These are phyloP conservation scores for Hyppa rectilinea DNA, from an alignment of 2,888 invertebrate species.

Conservation along the genomic window DNA sequence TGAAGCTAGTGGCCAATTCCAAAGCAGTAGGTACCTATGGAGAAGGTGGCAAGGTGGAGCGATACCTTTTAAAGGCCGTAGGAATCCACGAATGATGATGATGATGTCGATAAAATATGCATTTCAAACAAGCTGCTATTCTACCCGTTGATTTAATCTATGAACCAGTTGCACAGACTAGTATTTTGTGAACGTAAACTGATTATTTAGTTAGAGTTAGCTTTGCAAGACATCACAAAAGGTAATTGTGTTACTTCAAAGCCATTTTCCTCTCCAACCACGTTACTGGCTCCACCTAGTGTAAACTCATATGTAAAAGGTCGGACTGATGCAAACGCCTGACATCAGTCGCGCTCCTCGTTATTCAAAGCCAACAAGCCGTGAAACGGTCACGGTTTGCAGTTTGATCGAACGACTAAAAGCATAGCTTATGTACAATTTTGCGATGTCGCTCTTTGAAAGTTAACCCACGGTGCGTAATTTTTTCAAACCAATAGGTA, in stretches of 20 bases:
- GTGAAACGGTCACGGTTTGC: constrained; percentile 63
- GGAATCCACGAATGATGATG: not conserved
- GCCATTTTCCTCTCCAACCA: constrained; percentile 25
- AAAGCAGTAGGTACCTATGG: no score
- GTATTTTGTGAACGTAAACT: not conserved
- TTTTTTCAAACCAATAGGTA: not conserved
- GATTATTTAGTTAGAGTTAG: no score
- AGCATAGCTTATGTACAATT: constrained; percentile 27
- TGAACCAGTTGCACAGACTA: not conserved
- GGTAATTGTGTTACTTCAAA: no score
- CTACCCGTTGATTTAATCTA: not conserved
- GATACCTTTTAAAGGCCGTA: no score
- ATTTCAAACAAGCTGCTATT: not conserved
- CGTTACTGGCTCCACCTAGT: constrained; percentile 37
- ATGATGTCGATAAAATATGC: not conserved
- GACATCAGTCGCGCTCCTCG: constrained; percentile 47
- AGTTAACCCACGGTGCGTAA: not conserved
- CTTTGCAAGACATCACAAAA: no score
- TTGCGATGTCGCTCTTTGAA: not conserved
- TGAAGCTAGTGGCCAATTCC: no score
- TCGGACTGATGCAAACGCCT: constrained; percentile 40
- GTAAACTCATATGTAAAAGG: constrained; percentile 51
- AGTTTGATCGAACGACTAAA: constrained; percentile 64
- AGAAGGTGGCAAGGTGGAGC: no score
- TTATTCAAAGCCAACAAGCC: constrained; percentile 70